Conservation (phyloP, 2,113 vertebrate genomes). For the Clarias magur region DNA sequence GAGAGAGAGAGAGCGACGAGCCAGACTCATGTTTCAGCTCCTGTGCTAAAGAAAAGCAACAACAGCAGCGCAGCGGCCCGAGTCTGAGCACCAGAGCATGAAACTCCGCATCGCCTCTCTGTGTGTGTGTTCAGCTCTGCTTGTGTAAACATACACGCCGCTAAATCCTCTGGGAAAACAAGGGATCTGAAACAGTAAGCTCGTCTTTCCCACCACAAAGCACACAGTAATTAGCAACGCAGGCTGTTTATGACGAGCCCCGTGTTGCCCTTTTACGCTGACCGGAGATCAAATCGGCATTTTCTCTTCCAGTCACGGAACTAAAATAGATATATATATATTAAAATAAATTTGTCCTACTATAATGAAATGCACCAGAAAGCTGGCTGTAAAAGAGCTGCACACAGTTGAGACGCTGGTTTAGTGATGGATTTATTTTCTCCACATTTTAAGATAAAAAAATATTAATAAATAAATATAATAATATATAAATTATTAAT, state of each 20-base stretch:
- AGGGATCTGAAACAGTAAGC: conserved; percentile 36
- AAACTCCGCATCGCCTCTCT: not conserved
- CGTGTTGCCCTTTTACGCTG: not conserved
- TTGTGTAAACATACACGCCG: conserved; percentile 46
- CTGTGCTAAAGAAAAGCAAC: not conserved
- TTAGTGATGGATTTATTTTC: not conserved
- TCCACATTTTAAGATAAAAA: not conserved
- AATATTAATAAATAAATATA: too few species aligned
- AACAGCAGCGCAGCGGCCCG: conserved; percentile 13
- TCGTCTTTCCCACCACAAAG: conserved; percentile 36
- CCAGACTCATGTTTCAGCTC: conserved; percentile 14
- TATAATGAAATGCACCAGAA: not conserved
- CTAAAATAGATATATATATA: not conserved
- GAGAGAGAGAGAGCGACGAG: not conserved
- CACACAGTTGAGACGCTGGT: not conserved
- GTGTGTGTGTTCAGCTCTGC: conserved; percentile 5
- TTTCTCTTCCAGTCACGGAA: not conserved
- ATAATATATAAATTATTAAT: too few species aligned
- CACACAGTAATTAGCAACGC: conserved; percentile 13
- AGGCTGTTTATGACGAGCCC: not conserved
- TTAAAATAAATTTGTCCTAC: too few species aligned
- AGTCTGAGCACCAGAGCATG: conserved; percentile 32
- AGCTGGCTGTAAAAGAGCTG: not conserved
- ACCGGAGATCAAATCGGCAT: not conserved
- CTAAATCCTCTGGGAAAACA: conserved; percentile 48